These are phyloP conservation scores for Pavo muticus DNA, from an alignment of 2,113 vertebrate genomes.

Conservation along the genomic window DNA sequence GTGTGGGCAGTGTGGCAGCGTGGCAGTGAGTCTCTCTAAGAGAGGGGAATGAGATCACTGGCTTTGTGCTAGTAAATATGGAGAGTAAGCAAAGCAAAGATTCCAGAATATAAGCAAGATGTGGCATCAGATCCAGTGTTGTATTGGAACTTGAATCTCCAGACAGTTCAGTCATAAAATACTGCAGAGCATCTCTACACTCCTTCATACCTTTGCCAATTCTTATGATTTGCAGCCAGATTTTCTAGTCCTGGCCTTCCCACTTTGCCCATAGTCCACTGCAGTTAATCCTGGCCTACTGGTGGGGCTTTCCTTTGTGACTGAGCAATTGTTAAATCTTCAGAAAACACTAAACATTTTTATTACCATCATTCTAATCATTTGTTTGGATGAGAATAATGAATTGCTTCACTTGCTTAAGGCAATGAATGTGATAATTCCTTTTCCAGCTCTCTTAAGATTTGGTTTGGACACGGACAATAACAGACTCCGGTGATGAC, in stretches of 20 bases:
- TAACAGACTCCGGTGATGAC: background rate
- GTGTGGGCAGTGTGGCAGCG: background rate
- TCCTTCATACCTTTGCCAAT: background rate
- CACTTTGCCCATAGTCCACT: background rate
- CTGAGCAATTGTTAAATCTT: background rate
- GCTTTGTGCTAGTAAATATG: background rate
- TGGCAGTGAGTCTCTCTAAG: background rate
- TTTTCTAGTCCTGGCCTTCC: background rate
- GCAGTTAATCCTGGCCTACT: background rate
- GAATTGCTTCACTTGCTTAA: background rate
- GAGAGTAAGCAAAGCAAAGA: background rate
- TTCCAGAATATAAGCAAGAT: background rate
- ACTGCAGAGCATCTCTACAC: background rate
- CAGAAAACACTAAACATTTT: background rate
- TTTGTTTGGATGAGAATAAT: slow-evolving; percentile 34
- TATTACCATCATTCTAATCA: background rate
- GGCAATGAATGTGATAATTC: background rate
- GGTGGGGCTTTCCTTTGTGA: background rate
- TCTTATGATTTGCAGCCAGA: background rate
- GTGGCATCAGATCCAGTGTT: background rate
- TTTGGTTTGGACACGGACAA: slow-evolving; percentile 1
- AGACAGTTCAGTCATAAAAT: background rate
- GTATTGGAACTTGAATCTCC: background rate
- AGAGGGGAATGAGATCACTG: background rate
- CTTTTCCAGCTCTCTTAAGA: background rate